Evolutionary conservation across 2,797 vertebrate species (phyloP).

Genomic region (Oophaga sylvatica): DNA sequence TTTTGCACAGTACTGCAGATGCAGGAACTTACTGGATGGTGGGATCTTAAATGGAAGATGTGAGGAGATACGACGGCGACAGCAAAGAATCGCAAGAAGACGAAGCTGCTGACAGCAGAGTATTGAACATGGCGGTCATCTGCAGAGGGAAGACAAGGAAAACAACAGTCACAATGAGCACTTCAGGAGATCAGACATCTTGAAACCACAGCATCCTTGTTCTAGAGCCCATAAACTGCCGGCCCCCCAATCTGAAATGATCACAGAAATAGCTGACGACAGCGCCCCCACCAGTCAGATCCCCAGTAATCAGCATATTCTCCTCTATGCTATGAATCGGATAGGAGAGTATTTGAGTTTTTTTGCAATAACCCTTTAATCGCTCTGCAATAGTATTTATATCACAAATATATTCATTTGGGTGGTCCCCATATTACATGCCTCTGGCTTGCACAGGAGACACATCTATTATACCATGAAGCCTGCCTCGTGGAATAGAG

Average conservation of each 20-base stretch:
- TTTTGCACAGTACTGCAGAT: neutral
- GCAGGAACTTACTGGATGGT: conserved; percentile 90
- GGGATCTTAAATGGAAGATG: conserved; percentile 94
- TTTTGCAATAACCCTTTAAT: neutral
- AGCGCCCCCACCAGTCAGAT: no score
- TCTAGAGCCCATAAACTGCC: neutral
- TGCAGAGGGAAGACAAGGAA: conserved; percentile 74
- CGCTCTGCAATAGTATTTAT: neutral
- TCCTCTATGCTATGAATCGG: no score
- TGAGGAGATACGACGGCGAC: conserved; percentile 95
- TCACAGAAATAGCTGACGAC: no score
- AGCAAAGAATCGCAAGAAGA: conserved; percentile 97
- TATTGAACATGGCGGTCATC: conserved; percentile 97
- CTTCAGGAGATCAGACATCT: neutral
- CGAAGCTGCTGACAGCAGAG: conserved; percentile 98
- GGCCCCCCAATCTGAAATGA: no score
- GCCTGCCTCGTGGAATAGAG: neutral
- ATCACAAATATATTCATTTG: neutral
- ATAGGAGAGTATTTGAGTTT: no score
- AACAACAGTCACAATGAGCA: neutral
- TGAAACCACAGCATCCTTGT: neutral
- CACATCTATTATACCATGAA: conserved; percentile 42
- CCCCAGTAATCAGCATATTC: no score
- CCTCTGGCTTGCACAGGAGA: conserved; percentile 16
- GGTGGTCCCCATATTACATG: neutral